These are phyloP conservation scores for Channallabes apus DNA, from an alignment of 2,797 vertebrate species.

Conservation along the genomic window DNA sequence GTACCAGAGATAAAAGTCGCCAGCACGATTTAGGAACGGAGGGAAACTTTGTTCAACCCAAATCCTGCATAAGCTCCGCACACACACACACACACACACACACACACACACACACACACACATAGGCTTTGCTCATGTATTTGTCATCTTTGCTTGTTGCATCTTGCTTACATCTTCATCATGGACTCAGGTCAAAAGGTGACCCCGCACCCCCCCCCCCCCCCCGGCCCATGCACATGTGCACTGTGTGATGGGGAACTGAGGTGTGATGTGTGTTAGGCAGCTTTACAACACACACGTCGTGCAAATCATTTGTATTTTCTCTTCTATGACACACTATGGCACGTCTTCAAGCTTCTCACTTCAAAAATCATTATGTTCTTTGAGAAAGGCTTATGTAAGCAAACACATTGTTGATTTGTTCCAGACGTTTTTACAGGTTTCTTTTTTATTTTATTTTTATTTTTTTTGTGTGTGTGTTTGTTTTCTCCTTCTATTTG, in stretches of 20 bases:
- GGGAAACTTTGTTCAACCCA: conserved; percentile 33
- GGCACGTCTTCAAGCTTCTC: background rate
- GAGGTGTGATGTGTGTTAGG: background rate
- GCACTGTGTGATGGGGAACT: background rate
- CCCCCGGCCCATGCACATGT: background rate
- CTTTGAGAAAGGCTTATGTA: background rate
- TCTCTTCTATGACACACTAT: background rate
- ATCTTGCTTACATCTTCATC: background rate
- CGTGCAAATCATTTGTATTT: background rate
- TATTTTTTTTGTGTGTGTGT: background rate
- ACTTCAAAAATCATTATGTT: background rate
- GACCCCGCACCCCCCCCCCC: no score
- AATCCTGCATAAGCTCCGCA: background rate
- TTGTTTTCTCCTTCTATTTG: background rate
- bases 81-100: background rate
- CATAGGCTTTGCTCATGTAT: background rate
- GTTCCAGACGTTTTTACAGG: background rate
- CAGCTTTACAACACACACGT: background rate
- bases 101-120: background rate
- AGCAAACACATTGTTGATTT: background rate
- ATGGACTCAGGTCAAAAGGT: no score
- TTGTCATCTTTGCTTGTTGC: background rate
- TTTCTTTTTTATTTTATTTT: background rate
- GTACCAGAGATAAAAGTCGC: conserved; percentile 50
- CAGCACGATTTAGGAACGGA: conserved; percentile 28